Evolutionary conservation across 1,140 invertebrate genomes (phyloP), one percentile per base, ranked within the genome.

Genomic region (Drosophila sp.): DNA sequence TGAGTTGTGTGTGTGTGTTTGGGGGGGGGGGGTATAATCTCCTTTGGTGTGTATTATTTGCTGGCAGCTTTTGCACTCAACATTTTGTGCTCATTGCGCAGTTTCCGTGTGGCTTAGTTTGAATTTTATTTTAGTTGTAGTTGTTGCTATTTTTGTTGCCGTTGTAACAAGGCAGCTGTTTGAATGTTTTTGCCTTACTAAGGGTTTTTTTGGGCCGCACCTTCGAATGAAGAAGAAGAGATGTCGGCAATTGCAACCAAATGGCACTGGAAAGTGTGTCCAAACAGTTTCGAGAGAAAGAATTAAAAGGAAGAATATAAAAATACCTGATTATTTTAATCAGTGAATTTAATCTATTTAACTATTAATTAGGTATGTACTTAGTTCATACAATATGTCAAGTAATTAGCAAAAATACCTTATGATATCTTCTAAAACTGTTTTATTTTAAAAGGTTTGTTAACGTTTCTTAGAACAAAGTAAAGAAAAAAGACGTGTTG

Each of bases 51-150:
- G 59, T 62, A 29, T 70, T 63, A 61, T 70, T 63, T 63, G 46
- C 48, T 59, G 64, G 38, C 64, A 54, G 65, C 53, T 70, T 70
- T 70, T 71, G 59, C 53, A 57, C 54, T 57, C 38, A 62, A 74
- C 62, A 74, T 66, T 48, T 64, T 76, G 76, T 61, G 65, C 76
- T 78, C 76, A 75, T 70, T 78, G 76, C 76, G 76, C 76, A 78
- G 76, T 78, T 78, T 78, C 76, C 76, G 76, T 76, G 72, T 72
- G 76, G 76, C 72, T 78, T 75, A 59, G 67, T 71, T 87, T 78
- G 63, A 67, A 76, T 73, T 79, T 76, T 50, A 63, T 51, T 63
- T 63, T 40, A 50, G 29, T 36, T 50, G 45, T n/a, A n/a, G n/a
- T 59, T 59, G 48, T 29, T 21, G 56, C 40, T 59, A 32, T 25